A percentile compares a stretch with the other conserved stretches of the same genome.
Conservation (phyloP, 92 coral and sea anemone genomes). For the Porites rus region DNA sequence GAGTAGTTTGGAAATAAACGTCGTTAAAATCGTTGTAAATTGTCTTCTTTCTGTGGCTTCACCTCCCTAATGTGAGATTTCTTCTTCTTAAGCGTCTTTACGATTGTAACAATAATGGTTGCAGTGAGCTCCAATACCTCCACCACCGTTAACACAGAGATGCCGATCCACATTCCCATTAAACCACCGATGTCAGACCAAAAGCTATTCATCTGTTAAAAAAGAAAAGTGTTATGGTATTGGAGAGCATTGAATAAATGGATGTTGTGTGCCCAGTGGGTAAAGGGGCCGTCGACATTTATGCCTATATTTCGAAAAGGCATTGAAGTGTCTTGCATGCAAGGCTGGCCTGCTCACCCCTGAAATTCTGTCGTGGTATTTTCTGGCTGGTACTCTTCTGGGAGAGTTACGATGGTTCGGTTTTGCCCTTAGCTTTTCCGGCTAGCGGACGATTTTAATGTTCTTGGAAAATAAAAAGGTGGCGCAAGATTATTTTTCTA, state of each 20-base stretch:
- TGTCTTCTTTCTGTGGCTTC: neutral
- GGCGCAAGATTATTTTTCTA: no score
- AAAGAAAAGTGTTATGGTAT: neutral
- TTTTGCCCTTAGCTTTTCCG: no score
- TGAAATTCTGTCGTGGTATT: no score
- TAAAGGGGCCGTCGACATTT: neutral
- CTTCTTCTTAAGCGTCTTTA: constrained; percentile 1
- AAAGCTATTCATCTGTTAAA: constrained; percentile 32
- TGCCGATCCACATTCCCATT: constrained; percentile 75
- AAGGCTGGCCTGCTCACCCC: no score
- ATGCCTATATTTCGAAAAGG: neutral
- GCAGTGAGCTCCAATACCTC: constrained; percentile 54
- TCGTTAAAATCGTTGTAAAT: neutral
- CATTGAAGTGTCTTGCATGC: no score
- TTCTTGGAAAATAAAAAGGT: no score
- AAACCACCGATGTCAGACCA: constrained; percentile 67
- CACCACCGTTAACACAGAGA: constrained; percentile 54
- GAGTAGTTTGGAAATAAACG: no score
- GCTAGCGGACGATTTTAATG: no score
- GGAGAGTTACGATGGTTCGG: no score
- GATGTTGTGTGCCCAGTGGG: no score
- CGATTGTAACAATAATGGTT: neutral
- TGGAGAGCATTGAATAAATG: neutral
- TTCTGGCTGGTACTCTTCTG: no score
- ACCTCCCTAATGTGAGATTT: neutral